Percentiles rank a stretch among this genome's conserved stretches.
Evolutionary conservation across 2,797 vertebrate genomes (phyloP).

Genomic region (Uromys caudimaculatus): DNA sequence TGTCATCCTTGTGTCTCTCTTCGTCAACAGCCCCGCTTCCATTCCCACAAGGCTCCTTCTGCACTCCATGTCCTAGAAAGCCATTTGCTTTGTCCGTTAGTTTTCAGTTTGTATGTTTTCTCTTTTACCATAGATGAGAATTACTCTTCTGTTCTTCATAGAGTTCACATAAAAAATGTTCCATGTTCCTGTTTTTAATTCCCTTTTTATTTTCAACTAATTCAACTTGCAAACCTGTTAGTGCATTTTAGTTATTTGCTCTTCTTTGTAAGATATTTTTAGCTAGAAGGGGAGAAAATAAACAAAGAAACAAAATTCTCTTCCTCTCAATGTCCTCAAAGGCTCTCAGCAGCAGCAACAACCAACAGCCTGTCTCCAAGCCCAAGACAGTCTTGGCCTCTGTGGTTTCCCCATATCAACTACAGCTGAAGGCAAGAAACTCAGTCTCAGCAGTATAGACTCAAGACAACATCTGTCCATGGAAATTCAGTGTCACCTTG

Average conservation of each 20-base stretch:
- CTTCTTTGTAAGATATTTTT: conserved; percentile 21
- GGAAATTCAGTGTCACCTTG: not conserved
- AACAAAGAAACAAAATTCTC: not conserved
- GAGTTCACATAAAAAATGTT: not conserved
- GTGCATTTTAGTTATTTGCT: conserved; percentile 65
- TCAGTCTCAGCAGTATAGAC: no score
- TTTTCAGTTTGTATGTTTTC: conserved; percentile 32
- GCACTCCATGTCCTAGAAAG: conserved; percentile 18
- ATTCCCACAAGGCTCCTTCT: not conserved
- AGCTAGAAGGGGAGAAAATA: not conserved
- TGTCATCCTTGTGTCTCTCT: not conserved
- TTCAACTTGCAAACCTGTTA: not conserved
- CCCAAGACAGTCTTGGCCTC: not conserved
- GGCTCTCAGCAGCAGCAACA: not conserved
- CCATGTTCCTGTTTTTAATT: not conserved
- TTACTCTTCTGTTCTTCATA: conserved; percentile 35
- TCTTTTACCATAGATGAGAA: not conserved
- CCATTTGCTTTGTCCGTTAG: conserved; percentile 17
- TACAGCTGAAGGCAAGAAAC: not conserved
- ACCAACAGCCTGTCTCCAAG: not conserved
- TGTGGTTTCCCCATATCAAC: not conserved
- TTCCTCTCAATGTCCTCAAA: not conserved
- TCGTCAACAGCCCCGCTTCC: not conserved
- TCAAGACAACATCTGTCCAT: not conserved
- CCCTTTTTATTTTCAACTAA: conserved; percentile 49